Evolutionary conservation across 2,888 invertebrate genomes (phyloP).

Genomic region (Torymus texanus): DNA sequence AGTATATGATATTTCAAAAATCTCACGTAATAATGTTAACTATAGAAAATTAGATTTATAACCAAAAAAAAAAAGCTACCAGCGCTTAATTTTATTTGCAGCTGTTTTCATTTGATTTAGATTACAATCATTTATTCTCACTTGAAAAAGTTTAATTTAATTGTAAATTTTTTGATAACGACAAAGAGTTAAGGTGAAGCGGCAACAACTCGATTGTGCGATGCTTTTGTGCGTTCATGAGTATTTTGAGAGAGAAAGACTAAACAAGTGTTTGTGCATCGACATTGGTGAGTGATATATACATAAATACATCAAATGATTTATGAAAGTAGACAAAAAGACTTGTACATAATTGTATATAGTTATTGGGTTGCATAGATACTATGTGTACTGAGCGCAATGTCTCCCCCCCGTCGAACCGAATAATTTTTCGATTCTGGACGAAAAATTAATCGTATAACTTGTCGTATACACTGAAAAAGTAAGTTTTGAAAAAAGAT

Average conservation of each 20-base stretch:
- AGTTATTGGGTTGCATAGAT: conserved; percentile 43
- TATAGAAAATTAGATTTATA: too few species aligned
- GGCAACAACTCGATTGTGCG: not conserved
- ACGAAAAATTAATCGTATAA: conserved; percentile 15
- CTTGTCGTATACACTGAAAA: conserved; percentile 5
- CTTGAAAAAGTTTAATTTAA: not conserved
- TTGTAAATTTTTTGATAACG: not conserved
- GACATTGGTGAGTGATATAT: conserved; percentile 52
- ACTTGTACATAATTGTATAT: conserved; percentile 56
- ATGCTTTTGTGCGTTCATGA: not conserved
- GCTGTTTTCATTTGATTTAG: too few species aligned
- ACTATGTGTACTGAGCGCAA: conserved; percentile 46
- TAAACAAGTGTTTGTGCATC: conserved; percentile 50
- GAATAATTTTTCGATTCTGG: conserved; percentile 27
- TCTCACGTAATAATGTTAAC: too few species aligned
- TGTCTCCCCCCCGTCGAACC: conserved; percentile 28
- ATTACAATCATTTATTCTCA: too few species aligned
- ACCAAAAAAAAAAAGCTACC: too few species aligned
- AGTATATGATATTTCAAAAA: too few species aligned
- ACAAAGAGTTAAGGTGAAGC: not conserved
- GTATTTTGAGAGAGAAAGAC: conserved; percentile 46
- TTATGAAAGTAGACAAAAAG: conserved; percentile 53
- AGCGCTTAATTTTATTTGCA: too few species aligned
- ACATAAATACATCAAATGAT: conserved; percentile 46
- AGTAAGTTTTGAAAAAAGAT: conserved; percentile 31